Conservation (phyloP, 92 coral and sea anemone species). For the Virgularia gustaviana region DNA sequence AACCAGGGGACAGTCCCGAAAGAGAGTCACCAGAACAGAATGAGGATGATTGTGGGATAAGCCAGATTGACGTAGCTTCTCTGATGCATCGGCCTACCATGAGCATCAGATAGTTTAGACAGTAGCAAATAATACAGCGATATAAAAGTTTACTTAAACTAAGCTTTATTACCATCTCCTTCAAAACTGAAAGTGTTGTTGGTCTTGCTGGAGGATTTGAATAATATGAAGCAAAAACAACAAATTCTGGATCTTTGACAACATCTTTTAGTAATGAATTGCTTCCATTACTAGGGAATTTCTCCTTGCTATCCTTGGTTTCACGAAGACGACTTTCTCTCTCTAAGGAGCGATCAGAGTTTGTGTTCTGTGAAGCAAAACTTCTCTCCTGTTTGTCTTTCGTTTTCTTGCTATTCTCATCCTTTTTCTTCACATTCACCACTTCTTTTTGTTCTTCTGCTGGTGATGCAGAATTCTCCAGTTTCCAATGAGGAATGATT, state of each 20-base stretch:
- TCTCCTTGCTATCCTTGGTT: constrained; percentile 25
- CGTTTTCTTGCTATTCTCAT: constrained; percentile 53
- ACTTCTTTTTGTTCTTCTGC: constrained; percentile 67
- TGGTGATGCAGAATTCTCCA: constrained; percentile 83
- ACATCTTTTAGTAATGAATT: constrained; percentile 8
- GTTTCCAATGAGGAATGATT: constrained; percentile 84
- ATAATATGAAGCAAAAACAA: constrained; percentile 89
- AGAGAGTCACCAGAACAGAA: constrained; percentile 74
- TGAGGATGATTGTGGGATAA: constrained; percentile 95
- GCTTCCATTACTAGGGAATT: constrained; percentile 18
- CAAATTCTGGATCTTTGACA: constrained; percentile 79
- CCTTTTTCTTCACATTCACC: constrained; percentile 37
- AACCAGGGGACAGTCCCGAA: constrained; percentile 88
- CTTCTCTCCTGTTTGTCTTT: constrained; percentile 59
- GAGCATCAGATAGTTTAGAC: neutral
- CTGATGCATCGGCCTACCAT: constrained; percentile 95
- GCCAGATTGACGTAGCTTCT: constrained; percentile 92
- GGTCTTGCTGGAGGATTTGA: constrained; percentile 78
- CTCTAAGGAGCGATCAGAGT: constrained; percentile 22
- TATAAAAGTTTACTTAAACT: neutral
- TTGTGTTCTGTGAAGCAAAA: neutral
- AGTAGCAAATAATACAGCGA: neutral
- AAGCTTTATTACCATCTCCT: constrained; percentile 68
- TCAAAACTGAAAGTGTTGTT: constrained; percentile 71
- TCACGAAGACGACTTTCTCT: constrained; percentile 14